Conservation (phyloP, 2,797 vertebrate genomes). For the Pogonophryne albipinna region DNA sequence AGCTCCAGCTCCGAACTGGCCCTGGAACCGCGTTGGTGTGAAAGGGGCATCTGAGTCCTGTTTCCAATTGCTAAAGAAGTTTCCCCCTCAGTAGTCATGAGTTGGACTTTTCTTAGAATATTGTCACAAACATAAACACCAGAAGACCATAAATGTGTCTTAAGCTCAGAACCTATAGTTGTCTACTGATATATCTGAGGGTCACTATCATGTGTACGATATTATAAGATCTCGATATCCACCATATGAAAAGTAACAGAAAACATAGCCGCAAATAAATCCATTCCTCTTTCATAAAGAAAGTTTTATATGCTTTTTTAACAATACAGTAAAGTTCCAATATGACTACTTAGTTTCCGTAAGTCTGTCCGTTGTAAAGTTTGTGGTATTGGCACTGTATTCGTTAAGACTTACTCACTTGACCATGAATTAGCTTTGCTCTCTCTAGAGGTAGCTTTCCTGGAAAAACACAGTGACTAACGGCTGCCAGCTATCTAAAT, state of each 20-base stretch:
- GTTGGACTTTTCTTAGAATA: neutral
- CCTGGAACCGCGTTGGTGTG: no score
- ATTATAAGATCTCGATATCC: neutral
- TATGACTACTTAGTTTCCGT: constrained; percentile 30
- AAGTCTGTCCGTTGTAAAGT: constrained; percentile 26
- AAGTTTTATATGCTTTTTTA: constrained; percentile 25
- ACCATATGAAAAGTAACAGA: constrained; percentile 6
- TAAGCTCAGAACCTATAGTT: constrained; percentile 9
- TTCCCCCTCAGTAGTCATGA: constrained; percentile 1
- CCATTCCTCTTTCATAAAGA: neutral
- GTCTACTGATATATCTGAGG: neutral
- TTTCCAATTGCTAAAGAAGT: no score
- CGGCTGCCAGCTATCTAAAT: constrained; percentile 30
- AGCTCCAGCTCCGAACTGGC: no score
- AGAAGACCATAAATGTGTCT: constrained; percentile 4
- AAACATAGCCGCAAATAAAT: constrained; percentile 12
- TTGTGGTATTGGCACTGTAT: constrained; percentile 30
- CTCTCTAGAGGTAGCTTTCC: constrained; percentile 20
- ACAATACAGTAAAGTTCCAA: constrained; percentile 18
- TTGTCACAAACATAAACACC: constrained; percentile 18
- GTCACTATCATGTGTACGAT: constrained; percentile 5
- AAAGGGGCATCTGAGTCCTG: no score
- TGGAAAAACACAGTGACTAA: constrained; percentile 51
- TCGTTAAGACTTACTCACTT: constrained; percentile 31
- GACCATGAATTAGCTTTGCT: constrained; percentile 44